A percentile compares a stretch with the other conserved stretches of the same genome.
Evolutionary conservation across 2,888 invertebrate species (phyloP).

Genomic region (Urechis unicinctus): DNA sequence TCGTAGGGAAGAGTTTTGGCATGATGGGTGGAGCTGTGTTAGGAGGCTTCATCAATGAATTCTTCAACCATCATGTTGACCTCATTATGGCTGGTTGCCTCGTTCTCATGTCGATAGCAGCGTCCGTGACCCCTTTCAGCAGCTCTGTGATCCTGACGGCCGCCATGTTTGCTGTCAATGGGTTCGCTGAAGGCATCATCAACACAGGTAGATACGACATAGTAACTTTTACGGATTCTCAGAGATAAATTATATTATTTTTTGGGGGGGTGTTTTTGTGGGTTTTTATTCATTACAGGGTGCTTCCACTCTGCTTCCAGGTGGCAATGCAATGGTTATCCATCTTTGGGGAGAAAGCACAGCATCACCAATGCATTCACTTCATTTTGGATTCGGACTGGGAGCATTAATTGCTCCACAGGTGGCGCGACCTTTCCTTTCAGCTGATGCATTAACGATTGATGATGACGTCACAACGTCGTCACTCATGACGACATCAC

Average conservation of each 20-base stretch:
- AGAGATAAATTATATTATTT: too few relatives aligned
- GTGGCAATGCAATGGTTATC: constrained; percentile 27
- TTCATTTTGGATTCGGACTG: constrained; percentile 33
- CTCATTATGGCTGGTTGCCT: constrained; percentile 24
- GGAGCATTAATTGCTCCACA: constrained; percentile 31
- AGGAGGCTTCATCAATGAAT: constrained; percentile 17
- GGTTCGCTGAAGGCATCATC: constrained; percentile 28
- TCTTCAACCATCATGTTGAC: constrained; percentile 18
- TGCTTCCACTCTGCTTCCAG: too few relatives aligned
- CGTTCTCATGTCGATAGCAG: constrained; percentile 19
- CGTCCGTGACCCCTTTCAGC: constrained; percentile 20
- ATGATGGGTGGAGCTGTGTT: constrained; percentile 17
- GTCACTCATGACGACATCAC: background rate
- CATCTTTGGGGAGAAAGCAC: constrained; percentile 30
- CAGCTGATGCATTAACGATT: constrained; percentile 1
- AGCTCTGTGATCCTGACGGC: constrained; percentile 17
- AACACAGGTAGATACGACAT: constrained; percentile 26
- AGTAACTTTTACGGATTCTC: too few relatives aligned
- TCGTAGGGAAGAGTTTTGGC: constrained; percentile 25
- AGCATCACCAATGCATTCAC: constrained; percentile 27
- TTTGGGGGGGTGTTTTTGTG: too few relatives aligned
- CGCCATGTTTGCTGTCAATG: constrained; percentile 23
- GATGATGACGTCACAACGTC: background rate
- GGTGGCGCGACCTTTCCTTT: constrained; percentile 29
- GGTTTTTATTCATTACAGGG: too few relatives aligned